A percentile compares a stretch with the other conserved stretches of the same genome.
Conservation (phyloP, 2,113 vertebrate species). For the Paraplagusia blochii region DNA sequence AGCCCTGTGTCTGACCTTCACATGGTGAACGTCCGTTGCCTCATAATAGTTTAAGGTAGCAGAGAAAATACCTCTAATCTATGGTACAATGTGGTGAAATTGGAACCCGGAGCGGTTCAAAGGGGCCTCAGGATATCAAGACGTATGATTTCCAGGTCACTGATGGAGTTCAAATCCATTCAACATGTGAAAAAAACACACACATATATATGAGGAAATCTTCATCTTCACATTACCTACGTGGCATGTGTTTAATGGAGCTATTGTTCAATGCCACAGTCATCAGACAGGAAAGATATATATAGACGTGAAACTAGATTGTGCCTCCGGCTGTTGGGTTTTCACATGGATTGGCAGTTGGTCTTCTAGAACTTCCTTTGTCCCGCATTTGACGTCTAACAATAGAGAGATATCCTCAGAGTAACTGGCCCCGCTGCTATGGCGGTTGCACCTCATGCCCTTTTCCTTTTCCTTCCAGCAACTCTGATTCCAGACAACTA, state of each 20-base stretch:
- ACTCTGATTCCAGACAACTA: conserved; percentile 49
- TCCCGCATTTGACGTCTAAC: conserved; percentile 43
- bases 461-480: conserved; percentile 25
- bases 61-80: conserved; percentile 25
- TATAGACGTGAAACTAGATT: conserved; percentile 63
- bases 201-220: conserved; percentile 6
- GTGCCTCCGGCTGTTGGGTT: conserved; percentile 54
- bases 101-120: conserved; percentile 38
- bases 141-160: conserved; percentile 54
- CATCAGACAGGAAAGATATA: conserved; percentile 58
- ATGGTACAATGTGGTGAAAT: conserved; percentile 34
- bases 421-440: conserved; percentile 29
- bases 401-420: conserved; percentile 48
- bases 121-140: conserved; percentile 44
- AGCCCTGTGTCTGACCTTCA: conserved; percentile 16
- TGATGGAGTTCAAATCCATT: conserved; percentile 60
- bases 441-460: conserved; percentile 37
- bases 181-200: conserved; percentile 37
- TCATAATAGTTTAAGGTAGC: conserved; percentile 17
- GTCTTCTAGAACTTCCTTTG: conserved; percentile 46
- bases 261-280: conserved; percentile 46
- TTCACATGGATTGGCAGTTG: conserved; percentile 35
- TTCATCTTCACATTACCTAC: conserved; percentile 57
- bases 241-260: conserved; percentile 67
- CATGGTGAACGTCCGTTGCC: conserved; percentile 19